Conservation (phyloP, 2,888 invertebrate species). For the Ectemnius cavifrons region DNA sequence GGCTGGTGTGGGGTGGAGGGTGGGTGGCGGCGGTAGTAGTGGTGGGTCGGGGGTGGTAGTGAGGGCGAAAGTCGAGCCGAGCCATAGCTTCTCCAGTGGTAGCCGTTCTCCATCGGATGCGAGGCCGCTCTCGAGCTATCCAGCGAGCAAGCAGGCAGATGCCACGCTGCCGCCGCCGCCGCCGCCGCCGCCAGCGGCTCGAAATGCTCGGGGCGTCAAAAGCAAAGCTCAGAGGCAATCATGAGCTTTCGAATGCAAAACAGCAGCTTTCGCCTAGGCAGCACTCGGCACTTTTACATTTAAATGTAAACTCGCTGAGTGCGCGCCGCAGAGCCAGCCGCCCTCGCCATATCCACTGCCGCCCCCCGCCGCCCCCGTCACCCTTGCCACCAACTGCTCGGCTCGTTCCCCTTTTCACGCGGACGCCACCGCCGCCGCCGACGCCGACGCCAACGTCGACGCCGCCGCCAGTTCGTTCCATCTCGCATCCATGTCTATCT, state of each 20-base stretch:
- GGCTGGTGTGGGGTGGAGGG: constrained; percentile 19
- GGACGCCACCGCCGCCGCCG: constrained; percentile 2
- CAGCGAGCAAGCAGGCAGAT: no score
- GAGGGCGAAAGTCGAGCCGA: constrained; percentile 29
- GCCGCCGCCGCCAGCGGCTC: constrained; percentile 44
- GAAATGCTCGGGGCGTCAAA: constrained; percentile 70
- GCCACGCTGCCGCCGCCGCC: neutral
- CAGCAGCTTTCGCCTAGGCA: constrained; percentile 73
- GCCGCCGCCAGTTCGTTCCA: neutral
- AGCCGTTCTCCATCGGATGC: neutral
- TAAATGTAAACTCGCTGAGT: constrained; percentile 78
- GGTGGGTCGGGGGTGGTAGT: neutral
- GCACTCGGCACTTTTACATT: constrained; percentile 77
- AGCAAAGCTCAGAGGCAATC: constrained; percentile 79
- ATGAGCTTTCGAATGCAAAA: constrained; percentile 79
- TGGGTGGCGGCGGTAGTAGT: no score
- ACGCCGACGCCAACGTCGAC: constrained; percentile 2
- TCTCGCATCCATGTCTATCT: neutral
- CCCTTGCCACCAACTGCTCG: constrained; percentile 7
- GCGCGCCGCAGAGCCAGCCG: constrained; percentile 68
- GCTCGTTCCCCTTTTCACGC: constrained; percentile 12
- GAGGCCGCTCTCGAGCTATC: no score
- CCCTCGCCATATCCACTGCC: constrained; percentile 52
- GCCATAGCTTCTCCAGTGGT: neutral
- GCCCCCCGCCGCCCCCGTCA: constrained; percentile 23